phyloP scores from a whole-genome alignment of 2,888 invertebrate genomes.

The Nomada goodeniana region DNA sequence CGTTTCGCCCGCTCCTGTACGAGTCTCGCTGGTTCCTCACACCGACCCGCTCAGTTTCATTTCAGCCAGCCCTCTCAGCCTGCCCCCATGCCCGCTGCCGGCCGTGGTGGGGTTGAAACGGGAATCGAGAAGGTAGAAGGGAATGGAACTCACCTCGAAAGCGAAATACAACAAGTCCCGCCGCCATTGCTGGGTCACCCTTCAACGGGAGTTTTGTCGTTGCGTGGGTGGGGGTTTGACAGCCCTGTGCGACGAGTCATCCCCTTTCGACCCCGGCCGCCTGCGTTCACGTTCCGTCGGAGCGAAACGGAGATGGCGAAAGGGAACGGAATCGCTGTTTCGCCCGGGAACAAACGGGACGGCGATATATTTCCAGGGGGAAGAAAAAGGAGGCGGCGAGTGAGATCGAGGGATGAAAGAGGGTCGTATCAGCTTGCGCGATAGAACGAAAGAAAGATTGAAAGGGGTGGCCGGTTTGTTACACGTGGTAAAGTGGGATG shows the following conservation, averaged over 20 bases:
- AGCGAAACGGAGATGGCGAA: conserved; percentile 12
- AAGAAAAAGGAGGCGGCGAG: not conserved
- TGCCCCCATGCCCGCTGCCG: conserved; percentile 25
- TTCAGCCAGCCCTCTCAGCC: conserved; percentile 47
- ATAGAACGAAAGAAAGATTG: not conserved
- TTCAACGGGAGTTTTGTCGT: conserved; percentile 80
- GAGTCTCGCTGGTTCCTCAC: conserved; percentile 27
- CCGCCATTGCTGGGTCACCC: conserved; percentile 83
- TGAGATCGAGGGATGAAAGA: not conserved
- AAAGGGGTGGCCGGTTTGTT: not conserved
- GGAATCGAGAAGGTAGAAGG: conserved; percentile 63
- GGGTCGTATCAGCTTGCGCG: conserved; percentile 1
- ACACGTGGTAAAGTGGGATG: not conserved
- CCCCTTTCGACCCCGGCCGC: conserved; percentile 56
- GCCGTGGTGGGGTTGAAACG: conserved; percentile 59
- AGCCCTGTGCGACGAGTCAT: conserved; percentile 66
- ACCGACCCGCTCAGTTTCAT: conserved; percentile 44
- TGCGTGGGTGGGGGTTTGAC: conserved; percentile 67
- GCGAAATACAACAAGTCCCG: conserved; percentile 84
- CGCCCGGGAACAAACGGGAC: not conserved
- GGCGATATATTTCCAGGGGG: not conserved
- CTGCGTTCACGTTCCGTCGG: conserved; percentile 41
- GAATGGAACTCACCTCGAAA: conserved; percentile 79
- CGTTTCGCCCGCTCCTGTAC: conserved; percentile 22
- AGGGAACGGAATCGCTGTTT: not conserved